phyloP scores from a whole-genome alignment of 2,888 invertebrate species.

The Metellina segmentata region DNA sequence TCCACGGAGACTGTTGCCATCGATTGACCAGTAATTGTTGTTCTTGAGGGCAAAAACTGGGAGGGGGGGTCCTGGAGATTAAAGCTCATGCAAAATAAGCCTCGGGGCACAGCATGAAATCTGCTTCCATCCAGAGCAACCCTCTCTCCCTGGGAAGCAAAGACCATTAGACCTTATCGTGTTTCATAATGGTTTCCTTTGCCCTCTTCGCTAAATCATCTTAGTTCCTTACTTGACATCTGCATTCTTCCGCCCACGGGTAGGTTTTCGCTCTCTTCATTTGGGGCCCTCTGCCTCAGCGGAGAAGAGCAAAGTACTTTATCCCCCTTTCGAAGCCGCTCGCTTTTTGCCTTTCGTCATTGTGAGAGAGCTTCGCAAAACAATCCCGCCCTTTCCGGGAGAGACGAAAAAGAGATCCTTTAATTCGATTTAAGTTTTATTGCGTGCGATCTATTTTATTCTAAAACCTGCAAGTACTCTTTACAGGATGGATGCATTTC shows the following conservation, averaged over 20 bases:
- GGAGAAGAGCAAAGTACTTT: too few species aligned
- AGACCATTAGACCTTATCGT: constrained; percentile 74
- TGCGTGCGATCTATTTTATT: too few species aligned
- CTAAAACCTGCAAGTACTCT: too few species aligned
- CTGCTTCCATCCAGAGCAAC: constrained; percentile 71
- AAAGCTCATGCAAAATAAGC: constrained; percentile 76
- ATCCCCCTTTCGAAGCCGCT: too few species aligned
- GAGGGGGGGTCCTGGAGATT: constrained; percentile 61
- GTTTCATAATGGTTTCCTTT: constrained; percentile 73
- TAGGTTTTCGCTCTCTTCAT: too few species aligned
- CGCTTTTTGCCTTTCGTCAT: too few species aligned
- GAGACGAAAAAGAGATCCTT: too few species aligned
- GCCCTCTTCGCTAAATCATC: constrained; percentile 74
- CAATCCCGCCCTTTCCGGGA: too few species aligned
- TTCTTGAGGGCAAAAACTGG: constrained; percentile 74
- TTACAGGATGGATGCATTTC: too few species aligned
- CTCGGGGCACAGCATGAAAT: constrained; percentile 70
- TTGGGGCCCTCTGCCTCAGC: too few species aligned
- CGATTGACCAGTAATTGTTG: constrained; percentile 76
- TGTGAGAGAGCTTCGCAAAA: too few species aligned
- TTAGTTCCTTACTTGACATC: constrained; percentile 75
- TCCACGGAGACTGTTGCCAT: constrained; percentile 71
- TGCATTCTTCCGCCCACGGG: constrained; percentile 51
- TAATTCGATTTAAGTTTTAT: too few species aligned
- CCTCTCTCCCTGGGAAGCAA: constrained; percentile 49